Percentiles rank a stretch among this genome's conserved stretches.
These are phyloP conservation scores for Euborellia annulipes DNA, from an alignment of 1,140 invertebrate species.

Conservation along the genomic window DNA sequence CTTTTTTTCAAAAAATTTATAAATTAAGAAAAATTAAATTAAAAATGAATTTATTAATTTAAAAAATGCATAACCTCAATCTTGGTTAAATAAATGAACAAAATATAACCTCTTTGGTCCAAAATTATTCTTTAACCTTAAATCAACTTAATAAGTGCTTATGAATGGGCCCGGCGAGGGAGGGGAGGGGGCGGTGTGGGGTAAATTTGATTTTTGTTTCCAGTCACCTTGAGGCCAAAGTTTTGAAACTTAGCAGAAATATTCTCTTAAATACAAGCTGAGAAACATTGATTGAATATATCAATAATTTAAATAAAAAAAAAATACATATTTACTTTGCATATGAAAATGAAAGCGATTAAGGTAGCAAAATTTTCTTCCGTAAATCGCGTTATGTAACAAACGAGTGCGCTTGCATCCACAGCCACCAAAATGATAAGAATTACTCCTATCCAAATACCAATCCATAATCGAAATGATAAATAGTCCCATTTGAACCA, in stretches of 20 bases:
- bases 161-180: too few species aligned
- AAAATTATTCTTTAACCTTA: too few species aligned
- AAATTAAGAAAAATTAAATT: conserved; percentile 1
- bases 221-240: too few species aligned
- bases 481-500: conserved; percentile 72
- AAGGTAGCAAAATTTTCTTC: conserved; percentile 98
- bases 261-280: too few species aligned
- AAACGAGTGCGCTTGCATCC: conserved; percentile 94
- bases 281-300: conserved; percentile 1
- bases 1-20: neutral
- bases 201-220: too few species aligned
- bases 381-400: conserved; percentile 97
- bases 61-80: too few species aligned
- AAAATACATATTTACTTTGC: conserved; percentile 52
- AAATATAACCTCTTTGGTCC: too few species aligned
- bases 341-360: conserved; percentile 98
- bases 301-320: conserved; percentile 1
- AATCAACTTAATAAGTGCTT: too few species aligned
- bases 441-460: conserved; percentile 81
- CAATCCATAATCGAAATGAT: conserved; percentile 89
- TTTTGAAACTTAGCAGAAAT: too few species aligned
- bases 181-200: too few species aligned
- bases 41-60: too few species aligned
- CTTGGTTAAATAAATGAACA: too few species aligned
- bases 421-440: conserved; percentile 80